phyloP scores from a whole-genome alignment of 2,888 invertebrate genomes.

The Rhamphomyia laevipes region DNA sequence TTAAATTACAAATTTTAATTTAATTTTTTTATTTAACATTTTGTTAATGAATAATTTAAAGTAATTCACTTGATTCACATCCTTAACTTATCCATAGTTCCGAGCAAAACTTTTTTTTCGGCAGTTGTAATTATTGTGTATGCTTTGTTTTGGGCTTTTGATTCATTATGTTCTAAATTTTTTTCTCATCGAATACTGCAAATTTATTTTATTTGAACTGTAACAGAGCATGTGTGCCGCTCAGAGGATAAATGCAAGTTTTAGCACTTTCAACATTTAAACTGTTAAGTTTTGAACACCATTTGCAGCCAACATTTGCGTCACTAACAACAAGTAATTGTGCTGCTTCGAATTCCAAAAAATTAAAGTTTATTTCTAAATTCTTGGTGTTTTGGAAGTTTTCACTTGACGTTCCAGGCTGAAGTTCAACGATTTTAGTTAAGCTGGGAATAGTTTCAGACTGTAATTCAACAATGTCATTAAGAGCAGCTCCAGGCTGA shows the following conservation, averaged over 20 bases:
- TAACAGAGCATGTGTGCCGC: neutral
- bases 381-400: too few relatives aligned
- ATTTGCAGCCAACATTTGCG: neutral
- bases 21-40: too few relatives aligned
- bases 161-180: neutral
- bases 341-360: neutral
- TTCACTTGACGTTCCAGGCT: too few relatives aligned
- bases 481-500: too few relatives aligned
- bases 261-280: neutral
- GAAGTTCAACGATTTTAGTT: too few relatives aligned
- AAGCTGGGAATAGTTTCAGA: too few relatives aligned
- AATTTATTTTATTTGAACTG: neutral
- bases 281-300: neutral
- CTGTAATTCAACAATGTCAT: too few relatives aligned
- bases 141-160: neutral
- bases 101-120: neutral
- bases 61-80: neutral
- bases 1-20: too few relatives aligned
- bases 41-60: neutral
- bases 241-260: neutral
- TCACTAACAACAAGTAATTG: neutral
- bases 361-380: neutral
- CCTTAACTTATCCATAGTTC: neutral
- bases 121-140: neutral
- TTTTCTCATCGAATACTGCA: neutral